phyloP scores from a whole-genome alignment of 2,113 vertebrate species.

The Morphnarchus princeps region DNA sequence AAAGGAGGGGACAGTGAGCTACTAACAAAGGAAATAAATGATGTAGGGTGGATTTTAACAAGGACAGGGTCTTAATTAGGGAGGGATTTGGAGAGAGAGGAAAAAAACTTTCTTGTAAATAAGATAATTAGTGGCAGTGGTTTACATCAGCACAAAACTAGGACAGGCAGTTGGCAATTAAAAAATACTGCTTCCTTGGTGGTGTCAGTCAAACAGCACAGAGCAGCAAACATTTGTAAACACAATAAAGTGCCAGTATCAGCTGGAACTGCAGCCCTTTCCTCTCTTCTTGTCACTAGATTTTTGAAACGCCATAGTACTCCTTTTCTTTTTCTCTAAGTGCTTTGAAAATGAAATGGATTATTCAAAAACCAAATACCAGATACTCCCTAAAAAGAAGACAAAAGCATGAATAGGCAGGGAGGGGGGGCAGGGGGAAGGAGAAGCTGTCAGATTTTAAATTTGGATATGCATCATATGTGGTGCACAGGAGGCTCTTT shows the following conservation, averaged over 20 bases:
- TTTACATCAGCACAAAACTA: conserved; percentile 24
- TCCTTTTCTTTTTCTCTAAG: not conserved
- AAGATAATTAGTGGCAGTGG: conserved; percentile 10
- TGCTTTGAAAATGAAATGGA: not conserved
- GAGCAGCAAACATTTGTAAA: not conserved
- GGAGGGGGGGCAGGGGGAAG: not conserved
- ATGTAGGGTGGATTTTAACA: conserved; percentile 17
- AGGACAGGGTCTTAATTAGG: conserved; percentile 20
- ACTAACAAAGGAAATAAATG: not conserved
- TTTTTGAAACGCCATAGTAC: not conserved
- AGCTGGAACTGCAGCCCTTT: not conserved
- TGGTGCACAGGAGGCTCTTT: not conserved
- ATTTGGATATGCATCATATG: not conserved
- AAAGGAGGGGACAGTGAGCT: not conserved
- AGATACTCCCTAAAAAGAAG: not conserved
- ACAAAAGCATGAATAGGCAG: not conserved
- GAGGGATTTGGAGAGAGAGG: not conserved
- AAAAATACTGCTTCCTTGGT: not conserved
- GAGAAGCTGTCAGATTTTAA: not conserved
- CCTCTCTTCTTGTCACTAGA: not conserved
- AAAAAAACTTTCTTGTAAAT: not conserved
- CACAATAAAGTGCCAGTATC: not conserved
- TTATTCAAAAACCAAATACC: not conserved
- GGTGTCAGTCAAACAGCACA: not conserved
- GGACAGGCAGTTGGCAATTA: conserved; percentile 4